phyloP scores from a whole-genome alignment of 1,140 invertebrate species.

The Pemphigus obesinymphae region DNA sequence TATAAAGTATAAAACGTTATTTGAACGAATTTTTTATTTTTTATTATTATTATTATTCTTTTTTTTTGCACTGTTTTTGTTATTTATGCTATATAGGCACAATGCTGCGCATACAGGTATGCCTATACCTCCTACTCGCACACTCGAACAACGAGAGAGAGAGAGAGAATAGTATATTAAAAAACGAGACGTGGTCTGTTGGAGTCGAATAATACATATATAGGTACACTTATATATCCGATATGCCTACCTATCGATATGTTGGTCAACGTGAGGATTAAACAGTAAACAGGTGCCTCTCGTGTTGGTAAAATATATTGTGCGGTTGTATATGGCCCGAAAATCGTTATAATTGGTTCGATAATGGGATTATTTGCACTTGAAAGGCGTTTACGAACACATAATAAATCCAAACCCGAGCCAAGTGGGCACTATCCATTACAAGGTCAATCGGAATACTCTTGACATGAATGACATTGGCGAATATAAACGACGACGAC shows the following conservation, averaged over 20 bases:
- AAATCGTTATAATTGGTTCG: neutral
- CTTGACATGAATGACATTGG: constrained; percentile 29
- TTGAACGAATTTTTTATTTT: neutral
- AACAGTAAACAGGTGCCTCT: neutral
- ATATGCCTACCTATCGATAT: neutral
- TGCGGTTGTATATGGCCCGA: neutral
- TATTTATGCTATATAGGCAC: neutral
- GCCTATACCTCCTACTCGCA: too few species aligned
- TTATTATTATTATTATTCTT: neutral
- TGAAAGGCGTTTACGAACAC: neutral
- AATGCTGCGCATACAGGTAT: neutral
- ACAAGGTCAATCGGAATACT: constrained; percentile 24
- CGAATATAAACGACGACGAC: neutral
- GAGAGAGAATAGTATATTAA: too few species aligned
- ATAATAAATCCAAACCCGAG: neutral
- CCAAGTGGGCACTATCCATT: constrained; percentile 1
- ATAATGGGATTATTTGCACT: neutral
- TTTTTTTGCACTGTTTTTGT: too few species aligned
- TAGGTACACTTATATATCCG: neutral
- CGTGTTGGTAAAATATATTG: neutral
- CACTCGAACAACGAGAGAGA: too few species aligned
- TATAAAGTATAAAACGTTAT: neutral
- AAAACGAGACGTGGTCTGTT: too few species aligned
- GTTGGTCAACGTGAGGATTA: neutral
- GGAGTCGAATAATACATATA: too few species aligned